Evolutionary conservation across 1,140 invertebrate genomes (phyloP).

Genomic region (Mylabris phalerata): DNA sequence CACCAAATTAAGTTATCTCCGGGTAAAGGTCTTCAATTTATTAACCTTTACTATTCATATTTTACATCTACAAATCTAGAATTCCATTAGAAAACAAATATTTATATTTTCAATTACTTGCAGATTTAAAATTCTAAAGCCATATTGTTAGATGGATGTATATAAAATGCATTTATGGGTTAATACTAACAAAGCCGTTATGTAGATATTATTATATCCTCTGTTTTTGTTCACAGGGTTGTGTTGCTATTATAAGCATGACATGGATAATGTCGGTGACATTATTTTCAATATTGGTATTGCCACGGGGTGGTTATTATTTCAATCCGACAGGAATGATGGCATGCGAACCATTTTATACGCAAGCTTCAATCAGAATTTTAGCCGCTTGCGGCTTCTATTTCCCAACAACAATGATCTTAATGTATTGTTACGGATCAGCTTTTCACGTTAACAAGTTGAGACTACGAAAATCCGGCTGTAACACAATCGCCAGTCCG

Average conservation of each 20-base stretch:
- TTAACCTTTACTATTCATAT: too few relatives aligned
- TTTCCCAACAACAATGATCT: conserved; percentile 80
- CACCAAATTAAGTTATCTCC: too few relatives aligned
- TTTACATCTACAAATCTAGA: too few relatives aligned
- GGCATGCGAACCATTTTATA: conserved; percentile 80
- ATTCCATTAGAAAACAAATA: too few relatives aligned
- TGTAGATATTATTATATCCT: conserved; percentile 6
- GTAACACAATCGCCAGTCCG: conserved; percentile 38
- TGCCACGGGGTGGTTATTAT: conserved; percentile 75
- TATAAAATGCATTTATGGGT: too few relatives aligned
- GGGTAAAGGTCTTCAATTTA: too few relatives aligned
- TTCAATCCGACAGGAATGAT: conserved; percentile 77
- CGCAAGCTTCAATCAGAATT: conserved; percentile 65
- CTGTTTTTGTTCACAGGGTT: conserved; percentile 54
- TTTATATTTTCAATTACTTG: too few relatives aligned
- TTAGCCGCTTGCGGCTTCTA: conserved; percentile 78
- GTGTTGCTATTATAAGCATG: conserved; percentile 70
- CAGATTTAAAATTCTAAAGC: too few relatives aligned
- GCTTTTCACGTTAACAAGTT: conserved; percentile 80
- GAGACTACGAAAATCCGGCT: conserved; percentile 53
- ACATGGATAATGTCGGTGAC: conserved; percentile 76
- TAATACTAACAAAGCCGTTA: conserved; percentile 1
- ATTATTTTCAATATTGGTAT: conserved; percentile 68
- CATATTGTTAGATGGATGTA: too few relatives aligned
- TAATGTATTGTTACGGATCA: conserved; percentile 85